phyloP scores from a whole-genome alignment of 2,113 vertebrate genomes.

The Lycaon pictus region DNA sequence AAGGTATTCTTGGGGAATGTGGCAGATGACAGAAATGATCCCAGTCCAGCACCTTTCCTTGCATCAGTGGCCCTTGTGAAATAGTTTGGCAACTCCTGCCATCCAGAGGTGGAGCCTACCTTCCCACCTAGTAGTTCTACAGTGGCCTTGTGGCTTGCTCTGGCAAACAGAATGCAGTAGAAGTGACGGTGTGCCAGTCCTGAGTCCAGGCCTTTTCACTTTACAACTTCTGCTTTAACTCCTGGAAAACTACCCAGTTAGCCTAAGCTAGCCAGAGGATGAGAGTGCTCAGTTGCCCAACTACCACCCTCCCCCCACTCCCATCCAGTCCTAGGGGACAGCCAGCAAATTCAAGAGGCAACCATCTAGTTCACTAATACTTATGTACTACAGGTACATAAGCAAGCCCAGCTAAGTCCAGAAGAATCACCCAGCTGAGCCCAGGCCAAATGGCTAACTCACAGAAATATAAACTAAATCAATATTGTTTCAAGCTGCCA shows the following conservation, averaged over 20 bases:
- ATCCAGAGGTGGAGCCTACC: background rate
- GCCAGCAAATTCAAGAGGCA: background rate
- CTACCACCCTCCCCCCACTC: too few relatives aligned
- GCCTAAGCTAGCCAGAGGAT: background rate
- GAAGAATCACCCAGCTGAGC: background rate
- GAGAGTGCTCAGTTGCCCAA: background rate
- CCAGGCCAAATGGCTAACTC: background rate
- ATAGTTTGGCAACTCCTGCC: background rate
- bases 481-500: background rate
- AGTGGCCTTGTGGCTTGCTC: background rate
- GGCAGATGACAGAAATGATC: background rate
- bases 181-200: background rate
- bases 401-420: background rate
- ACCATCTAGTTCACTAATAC: background rate
- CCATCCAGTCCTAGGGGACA: background rate
- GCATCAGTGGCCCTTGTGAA: background rate
- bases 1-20: background rate
- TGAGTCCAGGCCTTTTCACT: background rate
- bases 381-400: background rate
- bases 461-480: background rate
- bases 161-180: background rate
- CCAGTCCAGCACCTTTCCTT: background rate
- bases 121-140: background rate
- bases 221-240: background rate
- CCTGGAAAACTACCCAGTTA: background rate